Conservation (phyloP, 2,113 vertebrate species). For the Chionis minor region DNA sequence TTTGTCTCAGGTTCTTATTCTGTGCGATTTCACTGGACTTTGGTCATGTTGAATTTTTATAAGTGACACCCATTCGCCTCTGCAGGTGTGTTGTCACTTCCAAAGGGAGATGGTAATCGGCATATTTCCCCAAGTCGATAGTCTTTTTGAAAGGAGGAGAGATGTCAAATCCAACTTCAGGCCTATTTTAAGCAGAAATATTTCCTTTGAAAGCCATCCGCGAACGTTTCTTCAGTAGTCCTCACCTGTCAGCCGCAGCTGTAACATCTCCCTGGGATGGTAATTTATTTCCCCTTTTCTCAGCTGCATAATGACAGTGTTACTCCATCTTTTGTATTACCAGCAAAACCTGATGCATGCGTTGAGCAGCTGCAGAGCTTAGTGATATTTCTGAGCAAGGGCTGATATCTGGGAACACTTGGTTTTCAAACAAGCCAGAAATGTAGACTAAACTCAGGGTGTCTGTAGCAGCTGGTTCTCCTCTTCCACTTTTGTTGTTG, state of each 20-base stretch:
- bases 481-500: not conserved
- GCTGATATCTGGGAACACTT: not conserved
- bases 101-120: not conserved
- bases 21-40: not conserved
- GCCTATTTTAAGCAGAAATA: not conserved
- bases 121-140: not conserved
- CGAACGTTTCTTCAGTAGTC: not conserved
- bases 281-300: conserved; percentile 16
- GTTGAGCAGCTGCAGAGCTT: not conserved
- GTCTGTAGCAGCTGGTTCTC: not conserved
- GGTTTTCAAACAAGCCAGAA: not conserved
- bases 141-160: not conserved
- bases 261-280: not conserved
- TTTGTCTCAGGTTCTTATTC: not conserved
- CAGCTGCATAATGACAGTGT: not conserved
- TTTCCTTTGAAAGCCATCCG: not conserved
- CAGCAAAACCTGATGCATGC: not conserved
- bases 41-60: rapidly evolving
- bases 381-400: not conserved
- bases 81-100: not conserved
- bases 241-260: not conserved
- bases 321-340: not conserved
- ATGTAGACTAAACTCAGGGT: not conserved
- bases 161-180: not conserved
- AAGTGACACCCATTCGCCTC: not conserved